Evolutionary conservation across 2,888 invertebrate genomes (phyloP).

Genomic region (Xestia ashworthii): DNA sequence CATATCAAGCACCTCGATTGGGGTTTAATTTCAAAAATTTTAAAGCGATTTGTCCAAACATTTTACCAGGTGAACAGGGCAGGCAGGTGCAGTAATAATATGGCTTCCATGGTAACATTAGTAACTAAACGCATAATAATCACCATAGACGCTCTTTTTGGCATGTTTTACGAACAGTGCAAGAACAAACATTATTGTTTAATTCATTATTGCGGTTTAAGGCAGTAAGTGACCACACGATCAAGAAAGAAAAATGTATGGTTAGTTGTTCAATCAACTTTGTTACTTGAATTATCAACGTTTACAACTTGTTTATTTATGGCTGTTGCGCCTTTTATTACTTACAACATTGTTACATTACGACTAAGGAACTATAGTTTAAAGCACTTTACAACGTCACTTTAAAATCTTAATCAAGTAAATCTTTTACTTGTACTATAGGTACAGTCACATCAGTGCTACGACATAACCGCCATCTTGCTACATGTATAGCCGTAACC

Average conservation of each 20-base stretch:
- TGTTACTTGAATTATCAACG: not conserved
- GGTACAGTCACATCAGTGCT: not conserved
- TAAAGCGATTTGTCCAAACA: constrained; percentile 17
- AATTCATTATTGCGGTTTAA: constrained; percentile 29
- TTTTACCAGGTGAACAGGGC: not conserved
- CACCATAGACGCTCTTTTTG: constrained; percentile 18
- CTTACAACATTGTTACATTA: not conserved
- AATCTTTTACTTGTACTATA: not conserved
- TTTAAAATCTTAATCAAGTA: not conserved
- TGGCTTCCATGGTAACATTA: constrained; percentile 57
- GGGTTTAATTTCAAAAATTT: constrained; percentile 6
- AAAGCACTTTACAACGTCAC: not conserved
- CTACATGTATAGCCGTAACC: not conserved
- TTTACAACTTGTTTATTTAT: constrained; percentile 14
- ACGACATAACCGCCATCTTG: no score
- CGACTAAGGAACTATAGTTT: not conserved
- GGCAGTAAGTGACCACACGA: no score
- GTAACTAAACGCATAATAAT: constrained; percentile 35
- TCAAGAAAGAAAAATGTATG: not conserved
- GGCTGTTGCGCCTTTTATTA: not conserved
- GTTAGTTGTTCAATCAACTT: not conserved
- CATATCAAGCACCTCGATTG: constrained; percentile 17
- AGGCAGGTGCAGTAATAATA: constrained; percentile 22
- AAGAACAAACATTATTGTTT: constrained; percentile 33
- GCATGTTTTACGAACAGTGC: constrained; percentile 22